phyloP scores from a whole-genome alignment of 2,888 invertebrate genomes.

The Drosophila formosana region DNA sequence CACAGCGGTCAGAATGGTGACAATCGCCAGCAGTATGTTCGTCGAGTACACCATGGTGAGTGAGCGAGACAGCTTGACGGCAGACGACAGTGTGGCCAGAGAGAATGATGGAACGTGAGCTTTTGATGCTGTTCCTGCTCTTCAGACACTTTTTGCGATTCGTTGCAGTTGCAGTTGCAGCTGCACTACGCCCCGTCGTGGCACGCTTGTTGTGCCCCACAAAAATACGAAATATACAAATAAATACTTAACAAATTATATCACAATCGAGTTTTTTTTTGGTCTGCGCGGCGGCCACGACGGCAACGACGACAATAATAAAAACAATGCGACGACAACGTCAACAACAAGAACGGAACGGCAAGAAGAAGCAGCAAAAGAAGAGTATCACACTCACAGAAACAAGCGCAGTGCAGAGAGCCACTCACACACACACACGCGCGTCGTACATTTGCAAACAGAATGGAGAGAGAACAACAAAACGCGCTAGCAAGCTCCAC shows the following conservation, averaged over 20 bases:
- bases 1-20: constrained; percentile 76
- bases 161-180: constrained; percentile 13
- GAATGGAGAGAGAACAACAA: constrained; percentile 40
- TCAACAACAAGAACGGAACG: constrained; percentile 49
- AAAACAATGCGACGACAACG: constrained; percentile 44
- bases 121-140: constrained; percentile 7
- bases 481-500: constrained; percentile 70
- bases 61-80: constrained; percentile 38
- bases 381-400: constrained; percentile 38
- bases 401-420: constrained; percentile 3
- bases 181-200: constrained; percentile 46
- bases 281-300: constrained; percentile 58
- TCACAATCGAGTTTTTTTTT: constrained; percentile 65
- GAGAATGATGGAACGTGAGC: constrained; percentile 8
- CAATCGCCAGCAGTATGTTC: constrained; percentile 75
- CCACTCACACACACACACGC: constrained; percentile 6
- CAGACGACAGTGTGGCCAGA: constrained; percentile 22
- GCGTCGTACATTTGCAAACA: background rate
- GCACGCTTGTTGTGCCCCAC: constrained; percentile 47
- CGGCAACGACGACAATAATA: constrained; percentile 54
- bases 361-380: constrained; percentile 49
- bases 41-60: constrained; percentile 79
- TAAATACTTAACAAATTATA: constrained; percentile 80
- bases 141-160: background rate
- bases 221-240: constrained; percentile 54